phyloP scores from a whole-genome alignment of 1,140 invertebrate genomes.

The Drosophila pectinifera region DNA sequence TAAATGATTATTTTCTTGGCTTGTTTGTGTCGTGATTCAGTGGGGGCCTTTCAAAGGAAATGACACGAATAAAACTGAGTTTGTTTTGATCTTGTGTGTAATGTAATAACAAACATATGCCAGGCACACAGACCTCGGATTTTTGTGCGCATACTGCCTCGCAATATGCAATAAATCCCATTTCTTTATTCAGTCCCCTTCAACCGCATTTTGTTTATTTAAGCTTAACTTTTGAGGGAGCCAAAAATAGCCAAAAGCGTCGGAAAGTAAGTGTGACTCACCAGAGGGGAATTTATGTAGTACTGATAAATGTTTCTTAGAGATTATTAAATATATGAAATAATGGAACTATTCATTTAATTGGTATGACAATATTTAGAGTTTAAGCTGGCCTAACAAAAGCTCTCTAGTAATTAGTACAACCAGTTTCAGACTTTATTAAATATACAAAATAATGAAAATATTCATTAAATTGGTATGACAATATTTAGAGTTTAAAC shows the following conservation, averaged over 20 bases:
- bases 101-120: slow-evolving; percentile 35
- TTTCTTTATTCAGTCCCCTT: slow-evolving; percentile 18
- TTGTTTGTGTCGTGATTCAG: slow-evolving; percentile 29
- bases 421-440: too few species aligned
- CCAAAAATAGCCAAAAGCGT: slow-evolving; percentile 23
- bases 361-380: too few species aligned
- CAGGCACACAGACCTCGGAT: slow-evolving; percentile 8
- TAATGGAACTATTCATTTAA: too few species aligned
- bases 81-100: slow-evolving; percentile 25
- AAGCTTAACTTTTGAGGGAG: slow-evolving; percentile 16
- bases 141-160: slow-evolving; percentile 4
- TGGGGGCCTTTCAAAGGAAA: slow-evolving; percentile 34
- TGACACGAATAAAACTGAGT: slow-evolving; percentile 25
- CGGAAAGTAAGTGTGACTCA: slow-evolving; percentile 13
- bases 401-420: too few species aligned
- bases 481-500: too few species aligned
- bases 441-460: not conserved
- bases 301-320: not conserved
- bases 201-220: slow-evolving; percentile 22
- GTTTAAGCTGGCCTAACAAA: too few species aligned
- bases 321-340: not conserved
- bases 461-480: too few species aligned
- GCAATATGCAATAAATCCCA: slow-evolving; percentile 4
- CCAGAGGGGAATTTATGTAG: not conserved
- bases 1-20: slow-evolving; percentile 20